A percentile compares a stretch with the other conserved stretches of the same genome.
These are phyloP conservation scores for Elephantulus edwardii DNA, from an alignment of 2,113 vertebrate genomes.

Conservation along the genomic window DNA sequence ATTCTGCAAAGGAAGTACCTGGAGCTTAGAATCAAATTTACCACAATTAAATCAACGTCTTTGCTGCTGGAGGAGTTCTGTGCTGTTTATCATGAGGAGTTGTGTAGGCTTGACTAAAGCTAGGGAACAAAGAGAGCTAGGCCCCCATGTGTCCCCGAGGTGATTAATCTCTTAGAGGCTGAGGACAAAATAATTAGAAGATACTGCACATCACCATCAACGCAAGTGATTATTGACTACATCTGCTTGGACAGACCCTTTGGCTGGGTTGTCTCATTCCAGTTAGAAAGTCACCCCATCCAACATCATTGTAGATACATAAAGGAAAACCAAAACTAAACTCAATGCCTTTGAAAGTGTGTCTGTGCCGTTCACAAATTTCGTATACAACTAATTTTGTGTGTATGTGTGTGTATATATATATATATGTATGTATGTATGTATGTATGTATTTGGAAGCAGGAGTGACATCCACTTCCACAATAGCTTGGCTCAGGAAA, in stretches of 20 bases:
- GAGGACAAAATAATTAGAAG: conserved; percentile 49
- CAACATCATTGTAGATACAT: neutral
- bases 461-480: too few species aligned
- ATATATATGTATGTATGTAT: too few species aligned
- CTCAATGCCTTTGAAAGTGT: neutral
- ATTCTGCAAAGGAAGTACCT: neutral
- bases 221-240: conserved; percentile 8
- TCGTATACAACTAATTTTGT: conserved; percentile 4
- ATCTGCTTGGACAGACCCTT: neutral
- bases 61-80: conserved; percentile 24
- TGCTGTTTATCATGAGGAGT: neutral
- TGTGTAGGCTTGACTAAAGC: neutral
- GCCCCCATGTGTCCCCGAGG: neutral
- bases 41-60: neutral
- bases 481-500: too few species aligned
- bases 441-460: too few species aligned
- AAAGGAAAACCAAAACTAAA: neutral
- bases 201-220: neutral
- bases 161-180: conserved; percentile 38
- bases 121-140: neutral
- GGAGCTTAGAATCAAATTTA: conserved; percentile 35
- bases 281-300: conserved; percentile 1
- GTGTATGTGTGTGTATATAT: too few species aligned
- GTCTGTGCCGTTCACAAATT: neutral
- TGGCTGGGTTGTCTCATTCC: neutral